phyloP scores from a whole-genome alignment of 2,113 vertebrate species.

The Axis porcinus region DNA sequence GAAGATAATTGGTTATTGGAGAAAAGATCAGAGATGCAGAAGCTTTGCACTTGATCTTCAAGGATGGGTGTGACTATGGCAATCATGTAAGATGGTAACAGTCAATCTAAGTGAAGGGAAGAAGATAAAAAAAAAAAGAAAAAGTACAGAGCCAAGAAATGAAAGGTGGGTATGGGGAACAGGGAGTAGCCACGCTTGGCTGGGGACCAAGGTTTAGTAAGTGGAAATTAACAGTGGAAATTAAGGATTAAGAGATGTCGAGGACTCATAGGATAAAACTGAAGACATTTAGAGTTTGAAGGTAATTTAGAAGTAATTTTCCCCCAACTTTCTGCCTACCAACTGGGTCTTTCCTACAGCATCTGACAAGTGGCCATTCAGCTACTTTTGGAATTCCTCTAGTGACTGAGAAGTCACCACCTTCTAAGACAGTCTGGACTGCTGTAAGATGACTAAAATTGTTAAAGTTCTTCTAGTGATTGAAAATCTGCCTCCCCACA shows the following conservation, averaged over 20 bases:
- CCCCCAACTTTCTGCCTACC: background rate
- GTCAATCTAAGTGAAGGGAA: background rate
- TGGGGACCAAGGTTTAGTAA: background rate
- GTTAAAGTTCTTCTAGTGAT: background rate
- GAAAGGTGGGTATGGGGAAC: background rate
- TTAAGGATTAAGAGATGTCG: background rate
- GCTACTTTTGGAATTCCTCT: constrained; percentile 1
- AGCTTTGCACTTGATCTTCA: background rate
- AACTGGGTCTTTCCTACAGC: background rate
- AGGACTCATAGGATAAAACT: background rate
- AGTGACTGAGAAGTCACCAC: background rate
- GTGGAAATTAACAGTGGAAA: background rate
- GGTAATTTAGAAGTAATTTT: background rate
- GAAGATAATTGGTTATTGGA: background rate
- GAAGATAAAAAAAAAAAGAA: background rate
- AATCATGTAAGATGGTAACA: background rate
- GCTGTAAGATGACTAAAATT: background rate
- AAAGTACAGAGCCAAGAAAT: background rate
- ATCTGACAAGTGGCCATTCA: background rate
- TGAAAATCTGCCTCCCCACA: background rate
- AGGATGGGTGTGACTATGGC: background rate
- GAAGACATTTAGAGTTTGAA: background rate
- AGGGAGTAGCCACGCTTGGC: background rate
- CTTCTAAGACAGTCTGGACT: background rate
- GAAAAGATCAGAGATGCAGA: background rate